These are phyloP conservation scores for Mycetomoellerius zeteki DNA, from an alignment of 1,140 invertebrate genomes.

Conservation along the genomic window DNA sequence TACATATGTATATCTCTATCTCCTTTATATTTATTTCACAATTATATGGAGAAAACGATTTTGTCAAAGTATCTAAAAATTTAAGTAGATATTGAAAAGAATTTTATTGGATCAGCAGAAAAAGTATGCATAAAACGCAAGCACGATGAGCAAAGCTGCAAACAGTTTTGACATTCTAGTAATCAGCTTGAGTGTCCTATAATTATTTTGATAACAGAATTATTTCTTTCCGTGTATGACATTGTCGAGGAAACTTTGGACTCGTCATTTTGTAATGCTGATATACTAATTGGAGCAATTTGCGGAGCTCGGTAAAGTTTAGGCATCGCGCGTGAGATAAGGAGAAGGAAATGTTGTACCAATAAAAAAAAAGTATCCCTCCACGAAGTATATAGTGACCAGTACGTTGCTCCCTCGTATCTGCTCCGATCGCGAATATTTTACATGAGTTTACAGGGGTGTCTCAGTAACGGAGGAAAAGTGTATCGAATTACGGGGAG, in stretches of 20 bases:
- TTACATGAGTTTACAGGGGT: slow-evolving; percentile 40
- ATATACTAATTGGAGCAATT: background rate
- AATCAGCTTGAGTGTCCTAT: too few relatives aligned
- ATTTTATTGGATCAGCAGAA: too few relatives aligned
- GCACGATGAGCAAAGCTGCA: too few relatives aligned
- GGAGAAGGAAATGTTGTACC: background rate
- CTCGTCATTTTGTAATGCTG: background rate
- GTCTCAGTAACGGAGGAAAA: slow-evolving; percentile 24
- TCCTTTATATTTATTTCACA: too few relatives aligned
- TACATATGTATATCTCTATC: too few relatives aligned
- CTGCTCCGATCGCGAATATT: slow-evolving; percentile 7
- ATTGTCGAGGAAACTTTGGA: background rate
- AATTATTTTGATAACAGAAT: too few relatives aligned
- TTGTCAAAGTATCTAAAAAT: too few relatives aligned
- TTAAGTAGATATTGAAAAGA: too few relatives aligned
- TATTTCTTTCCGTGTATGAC: background rate
- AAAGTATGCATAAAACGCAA: too few relatives aligned
- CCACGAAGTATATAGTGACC: slow-evolving; percentile 1
- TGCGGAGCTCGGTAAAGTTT: background rate
- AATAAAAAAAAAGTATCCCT: background rate
- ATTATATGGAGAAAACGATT: too few relatives aligned
- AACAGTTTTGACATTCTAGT: too few relatives aligned
- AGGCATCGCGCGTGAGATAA: background rate
- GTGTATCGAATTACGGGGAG: slow-evolving; percentile 70
- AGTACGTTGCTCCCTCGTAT: background rate